Evolutionary conservation across 2,797 vertebrate genomes (phyloP).

Genomic region (Cuculus canorus): DNA sequence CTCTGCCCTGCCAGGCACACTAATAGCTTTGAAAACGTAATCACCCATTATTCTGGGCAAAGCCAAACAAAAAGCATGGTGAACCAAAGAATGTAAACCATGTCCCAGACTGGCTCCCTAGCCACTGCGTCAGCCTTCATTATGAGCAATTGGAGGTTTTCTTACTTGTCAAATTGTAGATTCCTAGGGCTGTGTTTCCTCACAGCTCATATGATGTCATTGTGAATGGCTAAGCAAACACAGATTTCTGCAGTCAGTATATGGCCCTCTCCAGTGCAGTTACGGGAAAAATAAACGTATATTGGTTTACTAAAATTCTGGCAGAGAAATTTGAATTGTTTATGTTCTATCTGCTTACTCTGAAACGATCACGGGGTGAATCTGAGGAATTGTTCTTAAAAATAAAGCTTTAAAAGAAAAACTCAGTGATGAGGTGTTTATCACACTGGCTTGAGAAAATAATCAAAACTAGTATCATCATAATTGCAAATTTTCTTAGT

Average conservation of each 20-base stretch:
- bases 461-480: neutral
- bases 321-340: neutral
- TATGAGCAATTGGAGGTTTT: neutral
- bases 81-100: neutral
- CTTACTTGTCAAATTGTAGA: neutral
- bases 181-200: neutral
- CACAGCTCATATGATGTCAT: neutral
- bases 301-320: neutral
- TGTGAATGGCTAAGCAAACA: fast-evolving
- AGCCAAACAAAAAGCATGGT: neutral
- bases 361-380: neutral
- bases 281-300: neutral
- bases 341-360: neutral
- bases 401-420: neutral
- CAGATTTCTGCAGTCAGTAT: neutral
- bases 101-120: neutral
- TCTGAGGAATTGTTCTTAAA: neutral
- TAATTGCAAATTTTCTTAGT: neutral
- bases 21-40: neutral
- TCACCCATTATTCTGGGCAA: neutral
- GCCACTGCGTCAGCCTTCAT: neutral
- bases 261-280: neutral
- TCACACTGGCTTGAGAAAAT: neutral
- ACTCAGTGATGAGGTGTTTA: neutral
- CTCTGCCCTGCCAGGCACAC: neutral